phyloP scores from a whole-genome alignment of 2,113 vertebrate genomes.

The Gadus chalcogrammus region DNA sequence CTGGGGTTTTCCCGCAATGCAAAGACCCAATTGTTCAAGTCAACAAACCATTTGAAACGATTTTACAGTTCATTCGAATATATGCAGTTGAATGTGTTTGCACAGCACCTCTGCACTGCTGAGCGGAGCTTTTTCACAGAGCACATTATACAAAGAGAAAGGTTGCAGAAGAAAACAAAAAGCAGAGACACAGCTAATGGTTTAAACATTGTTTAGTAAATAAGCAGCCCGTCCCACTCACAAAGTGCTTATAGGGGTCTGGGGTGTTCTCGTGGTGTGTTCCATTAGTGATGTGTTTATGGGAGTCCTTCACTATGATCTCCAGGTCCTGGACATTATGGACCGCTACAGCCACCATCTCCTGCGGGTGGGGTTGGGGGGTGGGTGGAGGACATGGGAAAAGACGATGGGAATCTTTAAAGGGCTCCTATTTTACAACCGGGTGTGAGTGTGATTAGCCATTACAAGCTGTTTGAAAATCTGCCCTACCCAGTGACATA shows the following conservation, averaged over 20 bases:
- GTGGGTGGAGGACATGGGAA: background rate
- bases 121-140: no score
- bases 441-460: no score
- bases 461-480: no score
- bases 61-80: no score
- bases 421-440: no score
- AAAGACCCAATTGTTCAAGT: no score
- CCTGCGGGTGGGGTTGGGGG: conserved; percentile 62
- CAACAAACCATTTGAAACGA: no score
- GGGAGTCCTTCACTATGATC: conserved; percentile 74
- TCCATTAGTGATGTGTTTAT: conserved; percentile 52
- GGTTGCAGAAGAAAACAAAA: conserved; percentile 7
- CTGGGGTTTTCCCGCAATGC: no score
- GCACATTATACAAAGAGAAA: background rate
- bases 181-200: background rate
- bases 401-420: background rate
- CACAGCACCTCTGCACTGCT: no score
- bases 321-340: conserved; percentile 76
- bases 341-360: conserved; percentile 77
- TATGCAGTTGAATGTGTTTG: no score
- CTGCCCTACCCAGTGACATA: no score
- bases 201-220: background rate
- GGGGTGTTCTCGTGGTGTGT: conserved; percentile 54
- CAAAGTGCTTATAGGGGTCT: conserved; percentile 79
- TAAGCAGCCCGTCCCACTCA: conserved; percentile 68